phyloP scores from a whole-genome alignment of 2,113 vertebrate species.

The Geococcyx californianus region DNA sequence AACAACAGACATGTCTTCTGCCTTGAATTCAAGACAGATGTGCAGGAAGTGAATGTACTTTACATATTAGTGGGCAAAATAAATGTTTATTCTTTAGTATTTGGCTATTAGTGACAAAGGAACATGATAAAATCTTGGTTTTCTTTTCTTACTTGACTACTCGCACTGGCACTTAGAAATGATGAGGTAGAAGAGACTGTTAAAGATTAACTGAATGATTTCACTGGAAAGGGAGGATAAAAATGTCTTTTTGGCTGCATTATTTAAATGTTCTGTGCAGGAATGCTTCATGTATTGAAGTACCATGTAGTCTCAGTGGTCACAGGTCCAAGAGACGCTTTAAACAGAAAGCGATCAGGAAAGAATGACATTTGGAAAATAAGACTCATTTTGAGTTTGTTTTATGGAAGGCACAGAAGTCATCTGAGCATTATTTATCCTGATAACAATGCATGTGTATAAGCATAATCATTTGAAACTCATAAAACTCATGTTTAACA shows the following conservation, averaged over 20 bases:
- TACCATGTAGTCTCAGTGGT: not conserved
- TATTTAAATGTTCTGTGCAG: not conserved
- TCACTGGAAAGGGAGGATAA: not conserved
- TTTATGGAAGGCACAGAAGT: not conserved
- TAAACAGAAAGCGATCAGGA: not conserved
- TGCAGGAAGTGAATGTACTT: not conserved
- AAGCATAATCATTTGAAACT: not conserved
- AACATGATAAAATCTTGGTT: not conserved
- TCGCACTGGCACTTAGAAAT: not conserved
- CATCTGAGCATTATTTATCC: not conserved
- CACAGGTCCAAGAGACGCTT: not conserved
- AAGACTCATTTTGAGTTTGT: not conserved
- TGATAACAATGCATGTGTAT: not conserved
- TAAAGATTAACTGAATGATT: not conserved
- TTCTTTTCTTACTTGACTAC: not conserved
- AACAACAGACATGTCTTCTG: not conserved
- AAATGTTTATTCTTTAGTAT: conserved; percentile 13
- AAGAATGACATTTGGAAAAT: conserved; percentile 1
- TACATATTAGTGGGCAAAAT: not conserved
- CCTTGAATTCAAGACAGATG: conserved; percentile 16
- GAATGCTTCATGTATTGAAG: not conserved
- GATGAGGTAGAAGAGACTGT: not conserved
- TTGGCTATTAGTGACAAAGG: not conserved
- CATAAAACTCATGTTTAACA: not conserved
- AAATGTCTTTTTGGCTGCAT: not conserved